Base-by-base conservation (phyloP, 1,140 invertebrate genomes). In the Microplitis demolitor region DNA sequence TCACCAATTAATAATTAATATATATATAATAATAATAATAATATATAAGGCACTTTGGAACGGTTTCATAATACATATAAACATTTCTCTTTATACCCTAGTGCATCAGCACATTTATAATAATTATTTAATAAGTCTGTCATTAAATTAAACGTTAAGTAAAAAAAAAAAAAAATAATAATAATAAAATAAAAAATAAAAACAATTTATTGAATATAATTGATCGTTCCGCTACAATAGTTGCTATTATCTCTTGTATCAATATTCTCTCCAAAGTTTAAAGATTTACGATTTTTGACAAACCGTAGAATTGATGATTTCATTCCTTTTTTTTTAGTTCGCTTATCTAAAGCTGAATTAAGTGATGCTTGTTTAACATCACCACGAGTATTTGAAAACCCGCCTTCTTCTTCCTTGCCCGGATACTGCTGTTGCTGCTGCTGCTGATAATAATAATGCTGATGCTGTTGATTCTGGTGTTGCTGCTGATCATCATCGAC, bases 251-350 rank as follows among this genome's bases (percentile, higher is more conserved):
- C 85, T 45, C 84, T 77, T 5, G 78, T 70, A 39, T 87, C 86
- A 67, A 86, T 78, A 69, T 85, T 87, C 67, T 87, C 86, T 11
- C 85, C 86, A 68, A 87, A 87, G 75, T 87, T 87, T 4, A 87
- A 78, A 11, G 85, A 87, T 74, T 87, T 87, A 11, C 86, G 73
- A 77, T 87, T 87, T 50, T 87, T 87, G 0, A 84, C 85, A 14
- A 87, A 75, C 39, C 95, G 90, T 74, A 95, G 93, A 91, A 95
- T 94, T 4, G 92, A 6, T 6, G 39, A 93, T 0, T 93, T 92
- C 16, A 96, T 92, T 16, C 94, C 93, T 93, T 80, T 94, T 93
- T 82, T 94, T 93, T 61, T 90, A 86, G 16, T 89, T 77, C 92
- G 91, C 74, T 89, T 89, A 69, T 93, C 90, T 37, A 91, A 74